Evolutionary conservation across 2,797 vertebrate genomes (phyloP), one percentile per base, ranked within the genome.

Genomic region (Diceros bicornis): DNA sequence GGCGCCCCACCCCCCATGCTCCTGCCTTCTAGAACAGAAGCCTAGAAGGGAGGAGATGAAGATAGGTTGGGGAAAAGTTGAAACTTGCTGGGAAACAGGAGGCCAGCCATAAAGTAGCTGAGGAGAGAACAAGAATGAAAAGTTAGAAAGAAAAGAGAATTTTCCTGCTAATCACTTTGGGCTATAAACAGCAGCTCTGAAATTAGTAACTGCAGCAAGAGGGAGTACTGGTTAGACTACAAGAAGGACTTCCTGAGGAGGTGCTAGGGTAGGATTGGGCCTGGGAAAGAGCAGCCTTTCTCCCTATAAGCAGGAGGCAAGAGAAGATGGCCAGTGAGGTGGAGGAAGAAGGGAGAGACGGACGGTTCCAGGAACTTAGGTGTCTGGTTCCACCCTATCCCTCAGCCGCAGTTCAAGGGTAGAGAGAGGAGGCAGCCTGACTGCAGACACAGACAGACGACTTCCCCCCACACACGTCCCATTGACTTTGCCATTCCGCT

Each of bases 401-500:
- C 96, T 52, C 66, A 57, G 52, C 75, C 85, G 32, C 69, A 90
- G 96, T 93, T 98, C 97, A 97, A 98, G 97, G 97, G 90, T 97
- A 97, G 78, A 69, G 90, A 93, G 84, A 95, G 75, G 92, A 95
- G 93, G 92, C 50, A 7, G 91, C 41, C 68, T 68, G 21, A 34
- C 61, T 64, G 62, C 91, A 96, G 91, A 95, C 64, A 47, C 90
- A 83, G 91, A 96, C 32, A 95, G 96, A 90, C 88, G 2, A 82
- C 97, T 87, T 71, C 72, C 89, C 94, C 88, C 14, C 92, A 94
- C 95, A 20, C 97, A 98, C 87, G 71, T 97, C 89, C 98, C 98
- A 98, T 97, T 98, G 98, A 98, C 97, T 98, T 98, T 98, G 96
- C 98, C 96, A 97, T 97, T 98, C 94, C 1, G 64, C 97, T 97